Percentiles rank a stretch among this genome's conserved stretches.
Conservation (phyloP, 2,113 vertebrate genomes). For the Rhombomys opimus region DNA sequence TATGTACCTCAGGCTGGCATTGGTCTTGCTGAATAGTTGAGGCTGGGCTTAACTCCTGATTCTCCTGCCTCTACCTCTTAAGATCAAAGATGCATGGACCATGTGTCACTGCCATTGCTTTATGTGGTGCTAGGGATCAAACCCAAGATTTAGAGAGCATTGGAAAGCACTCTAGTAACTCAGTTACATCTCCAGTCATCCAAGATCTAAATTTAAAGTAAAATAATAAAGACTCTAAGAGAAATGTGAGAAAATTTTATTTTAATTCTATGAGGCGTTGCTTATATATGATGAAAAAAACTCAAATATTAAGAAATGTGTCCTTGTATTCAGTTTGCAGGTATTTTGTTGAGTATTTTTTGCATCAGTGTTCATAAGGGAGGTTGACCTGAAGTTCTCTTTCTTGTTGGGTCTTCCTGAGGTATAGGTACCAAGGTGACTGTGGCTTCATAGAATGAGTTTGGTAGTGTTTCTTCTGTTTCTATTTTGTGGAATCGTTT, state of each 20-base stretch:
- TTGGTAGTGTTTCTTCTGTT: too few relatives aligned
- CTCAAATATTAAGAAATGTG: neutral
- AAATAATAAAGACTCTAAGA: slow-evolving; percentile 6
- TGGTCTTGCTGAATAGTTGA: neutral
- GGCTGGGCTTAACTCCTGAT: neutral
- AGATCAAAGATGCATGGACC: too few relatives aligned
- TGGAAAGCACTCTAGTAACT: neutral
- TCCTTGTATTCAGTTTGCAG: too few relatives aligned
- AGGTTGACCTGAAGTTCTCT: too few relatives aligned
- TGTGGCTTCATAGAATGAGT: too few relatives aligned
- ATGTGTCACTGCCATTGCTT: neutral
- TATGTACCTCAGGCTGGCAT: neutral
- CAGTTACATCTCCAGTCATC: neutral
- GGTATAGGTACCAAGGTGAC: too few relatives aligned
- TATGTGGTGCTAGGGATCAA: neutral
- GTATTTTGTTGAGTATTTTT: too few relatives aligned
- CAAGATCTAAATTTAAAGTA: neutral
- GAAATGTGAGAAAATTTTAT: neutral
- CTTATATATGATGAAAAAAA: slow-evolving; percentile 1
- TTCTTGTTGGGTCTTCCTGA: too few relatives aligned
- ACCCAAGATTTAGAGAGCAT: too few relatives aligned
- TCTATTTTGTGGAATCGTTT: too few relatives aligned
- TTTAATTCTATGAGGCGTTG: neutral
- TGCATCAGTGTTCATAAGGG: too few relatives aligned
- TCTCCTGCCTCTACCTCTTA: neutral